A percentile compares a stretch with the other conserved stretches of the same genome.
These are phyloP conservation scores for Xyliphius kryptos DNA, from an alignment of 2,113 vertebrate species.

Conservation along the genomic window DNA sequence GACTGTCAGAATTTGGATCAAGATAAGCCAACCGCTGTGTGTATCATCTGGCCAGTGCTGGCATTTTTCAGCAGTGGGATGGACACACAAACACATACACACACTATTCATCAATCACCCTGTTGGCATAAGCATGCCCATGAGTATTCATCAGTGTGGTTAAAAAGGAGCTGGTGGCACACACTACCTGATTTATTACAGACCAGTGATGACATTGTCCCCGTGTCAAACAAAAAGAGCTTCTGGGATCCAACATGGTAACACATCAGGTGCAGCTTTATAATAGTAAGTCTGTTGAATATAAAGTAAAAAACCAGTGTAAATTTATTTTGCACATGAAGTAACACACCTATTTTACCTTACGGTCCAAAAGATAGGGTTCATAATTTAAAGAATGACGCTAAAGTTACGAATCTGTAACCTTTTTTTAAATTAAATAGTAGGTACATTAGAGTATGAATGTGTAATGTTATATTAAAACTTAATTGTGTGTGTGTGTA, in stretches of 20 bases:
- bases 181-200: conserved; percentile 57
- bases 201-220: conserved; percentile 39
- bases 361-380: too few species aligned
- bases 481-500: too few species aligned
- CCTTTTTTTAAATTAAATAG: too few species aligned
- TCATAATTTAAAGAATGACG: too few species aligned
- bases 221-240: background rate
- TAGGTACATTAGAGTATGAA: too few species aligned
- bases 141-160: conserved; percentile 61
- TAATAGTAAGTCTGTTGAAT: too few species aligned
- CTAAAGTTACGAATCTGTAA: too few species aligned
- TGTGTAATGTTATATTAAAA: too few species aligned
- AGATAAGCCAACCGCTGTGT: conserved; percentile 1
- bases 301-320: too few species aligned
- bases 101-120: conserved; percentile 41
- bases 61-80: background rate
- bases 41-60: conserved; percentile 5
- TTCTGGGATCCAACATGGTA: background rate
- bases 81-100: conserved; percentile 22
- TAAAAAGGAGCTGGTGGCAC: conserved; percentile 54
- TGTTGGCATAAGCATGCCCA: conserved; percentile 51
- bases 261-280: too few species aligned
- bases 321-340: too few species aligned
- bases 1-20: background rate
- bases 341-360: too few species aligned